phyloP scores from a whole-genome alignment of 2,797 vertebrate species.

The Rallus crepitans region DNA sequence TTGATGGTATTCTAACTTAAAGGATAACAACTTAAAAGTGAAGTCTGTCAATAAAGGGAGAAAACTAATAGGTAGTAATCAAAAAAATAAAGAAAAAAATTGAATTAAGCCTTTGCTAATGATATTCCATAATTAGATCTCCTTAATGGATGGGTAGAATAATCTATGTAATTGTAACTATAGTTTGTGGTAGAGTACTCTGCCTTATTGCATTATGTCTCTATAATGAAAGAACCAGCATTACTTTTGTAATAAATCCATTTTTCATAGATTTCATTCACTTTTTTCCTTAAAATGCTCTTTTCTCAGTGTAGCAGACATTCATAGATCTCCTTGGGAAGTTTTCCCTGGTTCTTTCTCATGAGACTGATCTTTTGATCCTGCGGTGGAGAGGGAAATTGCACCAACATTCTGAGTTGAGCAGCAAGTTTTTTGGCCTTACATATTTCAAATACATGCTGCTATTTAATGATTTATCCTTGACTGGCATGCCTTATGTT shows the following conservation, averaged over 20 bases:
- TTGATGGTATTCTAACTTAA: neutral
- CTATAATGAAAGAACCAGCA: constrained; percentile 8
- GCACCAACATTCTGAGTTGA: neutral
- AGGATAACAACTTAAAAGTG: constrained; percentile 1
- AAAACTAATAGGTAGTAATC: constrained; percentile 8
- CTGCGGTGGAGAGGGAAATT: neutral
- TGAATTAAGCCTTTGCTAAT: constrained; percentile 1
- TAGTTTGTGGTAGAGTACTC: constrained; percentile 3
- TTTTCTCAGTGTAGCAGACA: neutral
- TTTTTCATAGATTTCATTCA: neutral
- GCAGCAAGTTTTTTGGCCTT: neutral
- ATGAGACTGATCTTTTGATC: neutral
- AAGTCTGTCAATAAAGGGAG: constrained; percentile 40
- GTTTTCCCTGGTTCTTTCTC: neutral
- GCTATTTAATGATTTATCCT: constrained; percentile 10
- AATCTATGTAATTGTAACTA: constrained; percentile 36
- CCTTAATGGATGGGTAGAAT: constrained; percentile 24
- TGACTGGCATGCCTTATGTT: neutral
- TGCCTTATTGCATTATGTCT: constrained; percentile 9
- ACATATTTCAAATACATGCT: neutral
- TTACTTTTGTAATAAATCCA: neutral
- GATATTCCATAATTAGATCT: constrained; percentile 39
- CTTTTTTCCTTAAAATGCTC: neutral
- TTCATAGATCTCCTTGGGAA: neutral
- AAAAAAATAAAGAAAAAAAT: neutral